Evolutionary conservation across 2,797 vertebrate species (phyloP).

Genomic region (Pyrocephalus nanus): DNA sequence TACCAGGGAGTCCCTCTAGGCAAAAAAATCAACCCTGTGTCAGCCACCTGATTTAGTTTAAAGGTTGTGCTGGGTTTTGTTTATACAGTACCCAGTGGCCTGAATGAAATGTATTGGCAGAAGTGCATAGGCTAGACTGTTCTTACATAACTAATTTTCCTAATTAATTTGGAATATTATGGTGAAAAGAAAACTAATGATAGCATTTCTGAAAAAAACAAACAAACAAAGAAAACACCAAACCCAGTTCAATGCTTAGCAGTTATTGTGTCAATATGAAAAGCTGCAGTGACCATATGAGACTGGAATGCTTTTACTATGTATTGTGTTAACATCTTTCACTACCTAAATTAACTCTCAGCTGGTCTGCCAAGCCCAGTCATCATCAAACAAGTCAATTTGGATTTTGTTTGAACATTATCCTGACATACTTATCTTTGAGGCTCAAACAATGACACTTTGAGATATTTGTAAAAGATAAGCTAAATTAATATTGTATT

Average conservation of each 20-base stretch:
- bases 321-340: not conserved
- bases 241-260: not conserved
- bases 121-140: not conserved
- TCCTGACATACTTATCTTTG: not conserved
- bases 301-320: not conserved
- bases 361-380: not conserved
- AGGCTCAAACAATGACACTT: not conserved
- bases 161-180: conserved; percentile 20
- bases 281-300: not conserved
- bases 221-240: no score
- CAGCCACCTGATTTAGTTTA: not conserved
- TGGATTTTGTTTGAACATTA: not conserved
- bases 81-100: not conserved
- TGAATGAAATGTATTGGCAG: not conserved
- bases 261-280: not conserved
- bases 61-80: not conserved
- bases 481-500: not conserved
- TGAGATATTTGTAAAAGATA: not conserved
- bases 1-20: not conserved
- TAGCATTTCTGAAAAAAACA: not conserved
- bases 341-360: not conserved
- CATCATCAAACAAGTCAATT: not conserved
- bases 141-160: conserved; percentile 21
- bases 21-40: not conserved
- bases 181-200: not conserved